These are phyloP conservation scores for Sicus ferrugineus DNA, from an alignment of 2,888 invertebrate species.

Conservation along the genomic window DNA sequence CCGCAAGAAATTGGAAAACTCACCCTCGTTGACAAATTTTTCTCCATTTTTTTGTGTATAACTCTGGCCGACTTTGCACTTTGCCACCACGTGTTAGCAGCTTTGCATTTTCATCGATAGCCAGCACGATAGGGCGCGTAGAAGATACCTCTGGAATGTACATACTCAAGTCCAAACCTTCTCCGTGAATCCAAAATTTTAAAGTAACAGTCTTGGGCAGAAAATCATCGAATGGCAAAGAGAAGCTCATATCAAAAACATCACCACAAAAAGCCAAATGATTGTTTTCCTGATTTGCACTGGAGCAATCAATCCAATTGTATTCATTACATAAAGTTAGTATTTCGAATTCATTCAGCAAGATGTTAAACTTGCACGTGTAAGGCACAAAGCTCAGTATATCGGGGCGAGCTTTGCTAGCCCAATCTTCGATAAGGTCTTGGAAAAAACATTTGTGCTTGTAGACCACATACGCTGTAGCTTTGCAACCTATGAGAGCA, in stretches of 20 bases:
- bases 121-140: slow-evolving; percentile 80
- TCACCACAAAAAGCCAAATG: slow-evolving; percentile 95
- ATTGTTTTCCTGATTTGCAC: slow-evolving; percentile 93
- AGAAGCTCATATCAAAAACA: slow-evolving; percentile 90
- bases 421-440: slow-evolving; percentile 97
- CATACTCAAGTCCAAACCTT: slow-evolving; percentile 88
- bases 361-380: slow-evolving; percentile 90
- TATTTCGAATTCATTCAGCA: slow-evolving; percentile 94
- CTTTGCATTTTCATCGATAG: slow-evolving; percentile 88
- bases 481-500: slow-evolving; percentile 92
- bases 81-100: slow-evolving; percentile 80
- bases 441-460: slow-evolving; percentile 96
- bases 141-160: slow-evolving; percentile 93
- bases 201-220: slow-evolving; percentile 88
- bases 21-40: slow-evolving; percentile 77
- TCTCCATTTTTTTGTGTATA: slow-evolving; percentile 76
- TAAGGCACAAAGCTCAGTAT: slow-evolving; percentile 95
- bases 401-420: slow-evolving; percentile 91
- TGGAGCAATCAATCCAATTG: slow-evolving; percentile 99
- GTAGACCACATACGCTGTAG: slow-evolving; percentile 90
- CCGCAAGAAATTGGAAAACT: not conserved
- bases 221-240: slow-evolving; percentile 93
- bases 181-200: slow-evolving; percentile 94
- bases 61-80: slow-evolving; percentile 67
- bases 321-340: slow-evolving; percentile 93